phyloP scores from a whole-genome alignment of 2,113 vertebrate genomes.

The Siniperca chuatsi region DNA sequence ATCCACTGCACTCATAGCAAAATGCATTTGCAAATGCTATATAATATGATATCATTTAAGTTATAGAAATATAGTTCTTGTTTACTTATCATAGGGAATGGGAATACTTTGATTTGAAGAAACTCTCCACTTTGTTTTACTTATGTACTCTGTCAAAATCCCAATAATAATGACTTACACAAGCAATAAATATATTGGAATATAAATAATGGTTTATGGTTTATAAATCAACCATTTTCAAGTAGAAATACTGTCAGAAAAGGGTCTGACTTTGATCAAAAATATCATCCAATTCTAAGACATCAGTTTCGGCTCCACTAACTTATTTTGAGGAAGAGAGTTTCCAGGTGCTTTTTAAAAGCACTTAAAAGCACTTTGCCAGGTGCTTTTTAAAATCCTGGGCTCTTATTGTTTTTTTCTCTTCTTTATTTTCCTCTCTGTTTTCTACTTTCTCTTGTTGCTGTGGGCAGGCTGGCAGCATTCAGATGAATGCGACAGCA shows the following conservation, averaged over 20 bases:
- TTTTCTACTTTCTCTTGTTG: conserved; percentile 33
- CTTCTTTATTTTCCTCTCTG: neutral
- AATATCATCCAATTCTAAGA: neutral
- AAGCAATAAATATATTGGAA: neutral
- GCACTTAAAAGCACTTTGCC: neutral
- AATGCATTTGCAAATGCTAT: no score
- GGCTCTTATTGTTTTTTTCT: neutral
- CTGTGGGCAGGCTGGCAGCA: conserved; percentile 16
- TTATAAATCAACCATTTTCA: neutral
- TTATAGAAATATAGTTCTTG: neutral
- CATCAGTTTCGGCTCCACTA: neutral
- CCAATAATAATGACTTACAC: neutral
- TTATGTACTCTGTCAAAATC: no score
- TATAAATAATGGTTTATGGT: neutral
- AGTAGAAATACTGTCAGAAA: neutral
- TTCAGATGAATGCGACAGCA: conserved; percentile 48
- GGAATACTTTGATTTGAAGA: neutral
- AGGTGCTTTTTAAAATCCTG: neutral
- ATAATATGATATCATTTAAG: no score
- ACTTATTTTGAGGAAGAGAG: neutral
- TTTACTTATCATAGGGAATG: neutral
- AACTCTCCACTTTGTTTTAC: neutral
- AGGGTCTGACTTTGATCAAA: neutral
- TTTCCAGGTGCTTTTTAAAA: neutral
- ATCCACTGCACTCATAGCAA: no score